phyloP scores from a whole-genome alignment of 2,797 vertebrate genomes.

The Bryconaethiops microstoma region DNA sequence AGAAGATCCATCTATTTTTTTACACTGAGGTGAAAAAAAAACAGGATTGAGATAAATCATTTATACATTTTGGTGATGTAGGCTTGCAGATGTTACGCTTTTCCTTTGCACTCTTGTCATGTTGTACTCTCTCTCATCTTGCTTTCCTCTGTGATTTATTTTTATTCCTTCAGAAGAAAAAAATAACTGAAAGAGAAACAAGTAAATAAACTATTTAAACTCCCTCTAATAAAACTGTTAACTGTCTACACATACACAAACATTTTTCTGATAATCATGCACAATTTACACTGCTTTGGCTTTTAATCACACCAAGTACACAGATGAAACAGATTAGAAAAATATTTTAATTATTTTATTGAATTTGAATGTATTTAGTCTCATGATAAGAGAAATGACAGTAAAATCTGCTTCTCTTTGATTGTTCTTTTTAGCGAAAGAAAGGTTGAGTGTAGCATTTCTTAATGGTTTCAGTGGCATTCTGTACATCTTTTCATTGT shows the following conservation, averaged over 20 bases:
- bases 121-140: not conserved
- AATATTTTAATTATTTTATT: not conserved
- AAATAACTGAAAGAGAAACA: not conserved
- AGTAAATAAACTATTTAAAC: not conserved
- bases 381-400: not conserved
- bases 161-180: not conserved
- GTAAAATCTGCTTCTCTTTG: not conserved
- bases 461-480: not conserved
- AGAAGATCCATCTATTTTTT: constrained; percentile 18
- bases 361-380: not conserved
- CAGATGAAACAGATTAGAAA: constrained; percentile 3
- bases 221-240: not conserved
- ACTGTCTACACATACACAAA: not conserved
- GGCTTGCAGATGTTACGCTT: not conserved
- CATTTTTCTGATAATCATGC: not conserved
- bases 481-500: not conserved
- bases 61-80: constrained; percentile 33
- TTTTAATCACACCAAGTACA: not conserved
- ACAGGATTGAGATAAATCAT: constrained; percentile 26
- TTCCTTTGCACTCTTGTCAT: not conserved
- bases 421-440: not conserved
- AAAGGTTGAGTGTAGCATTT: not conserved
- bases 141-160: not conserved
- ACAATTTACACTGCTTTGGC: not conserved
- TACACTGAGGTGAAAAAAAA: constrained; percentile 12